Percentiles rank a stretch among this genome's conserved stretches.
These are phyloP conservation scores for Mythimna impura DNA, from an alignment of 2,888 invertebrate species.

Conservation along the genomic window DNA sequence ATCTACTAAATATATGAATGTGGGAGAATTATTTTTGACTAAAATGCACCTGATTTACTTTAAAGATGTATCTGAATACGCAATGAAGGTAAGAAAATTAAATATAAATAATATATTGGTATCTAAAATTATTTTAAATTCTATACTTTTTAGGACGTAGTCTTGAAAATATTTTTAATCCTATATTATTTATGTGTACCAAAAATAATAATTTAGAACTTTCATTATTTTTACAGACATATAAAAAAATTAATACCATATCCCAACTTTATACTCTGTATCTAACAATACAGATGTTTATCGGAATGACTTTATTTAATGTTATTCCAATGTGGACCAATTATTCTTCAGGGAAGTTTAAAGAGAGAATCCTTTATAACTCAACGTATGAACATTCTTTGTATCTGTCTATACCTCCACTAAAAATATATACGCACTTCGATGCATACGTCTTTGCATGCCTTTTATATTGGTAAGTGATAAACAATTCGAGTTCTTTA, in stretches of 20 bases:
- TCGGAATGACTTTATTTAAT: slow-evolving; percentile 7
- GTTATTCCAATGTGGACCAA: slow-evolving; percentile 37
- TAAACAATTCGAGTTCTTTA: neutral
- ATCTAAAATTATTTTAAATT: neutral
- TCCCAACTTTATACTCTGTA: slow-evolving; percentile 11
- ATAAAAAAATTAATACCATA: slow-evolving; percentile 16
- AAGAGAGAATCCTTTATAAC: slow-evolving; percentile 22
- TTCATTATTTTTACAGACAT: slow-evolving; percentile 25
- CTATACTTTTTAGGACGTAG: too few relatives aligned
- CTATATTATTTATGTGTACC: neutral
- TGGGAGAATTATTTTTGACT: slow-evolving; percentile 1
- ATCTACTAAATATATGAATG: slow-evolving; percentile 3
- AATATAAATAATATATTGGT: neutral
- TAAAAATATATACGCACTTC: slow-evolving; percentile 31
- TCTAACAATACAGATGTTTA: neutral
- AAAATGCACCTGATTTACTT: slow-evolving; percentile 13
- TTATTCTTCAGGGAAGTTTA: slow-evolving; percentile 33
- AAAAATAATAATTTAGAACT: neutral
- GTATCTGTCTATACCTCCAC: slow-evolving; percentile 36
- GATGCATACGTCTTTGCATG: slow-evolving; percentile 33
- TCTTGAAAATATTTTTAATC: neutral
- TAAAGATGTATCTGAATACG: slow-evolving; percentile 2
- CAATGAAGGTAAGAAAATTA: slow-evolving; percentile 9
- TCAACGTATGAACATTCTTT: slow-evolving; percentile 48
- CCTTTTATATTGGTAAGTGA: slow-evolving; percentile 46